phyloP scores from a whole-genome alignment of 2,888 invertebrate species.

The Aspidiotus destructor region DNA sequence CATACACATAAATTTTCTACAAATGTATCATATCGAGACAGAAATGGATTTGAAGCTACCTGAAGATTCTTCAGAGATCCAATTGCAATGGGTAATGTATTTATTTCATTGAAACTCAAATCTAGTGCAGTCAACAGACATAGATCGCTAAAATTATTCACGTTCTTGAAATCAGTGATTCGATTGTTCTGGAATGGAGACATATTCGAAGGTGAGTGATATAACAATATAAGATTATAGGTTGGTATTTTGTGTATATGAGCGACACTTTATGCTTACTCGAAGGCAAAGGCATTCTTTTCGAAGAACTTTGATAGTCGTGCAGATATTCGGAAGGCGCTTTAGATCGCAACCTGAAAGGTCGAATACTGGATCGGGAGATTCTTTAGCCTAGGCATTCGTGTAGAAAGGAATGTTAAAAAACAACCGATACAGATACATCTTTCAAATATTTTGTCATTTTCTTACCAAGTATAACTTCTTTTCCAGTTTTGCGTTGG shows the following conservation, averaged over 20 bases:
- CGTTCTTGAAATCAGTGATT: conserved; percentile 57
- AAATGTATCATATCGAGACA: background rate
- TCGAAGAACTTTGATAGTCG: conserved; percentile 69
- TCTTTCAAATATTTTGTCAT: background rate
- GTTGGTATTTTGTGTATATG: background rate
- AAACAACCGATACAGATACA: background rate
- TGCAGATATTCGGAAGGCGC: conserved; percentile 63
- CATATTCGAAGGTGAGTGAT: background rate
- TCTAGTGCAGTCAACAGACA: conserved; percentile 56
- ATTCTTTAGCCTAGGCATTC: conserved; percentile 55
- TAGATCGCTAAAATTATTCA: conserved; percentile 62
- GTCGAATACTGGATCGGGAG: conserved; percentile 71
- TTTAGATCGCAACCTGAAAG: conserved; percentile 66
- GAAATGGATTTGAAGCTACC: conserved; percentile 42
- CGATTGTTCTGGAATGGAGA: conserved; percentile 54
- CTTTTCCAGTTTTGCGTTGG: conserved; percentile 22
- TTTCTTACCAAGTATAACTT: conserved; percentile 21
- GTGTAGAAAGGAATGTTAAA: conserved; percentile 14
- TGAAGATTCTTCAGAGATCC: conserved; percentile 55
- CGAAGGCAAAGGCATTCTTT: conserved; percentile 55
- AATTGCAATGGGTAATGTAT: conserved; percentile 54
- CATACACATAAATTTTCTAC: too few species aligned
- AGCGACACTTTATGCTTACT: conserved; percentile 38
- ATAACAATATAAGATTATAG: background rate
- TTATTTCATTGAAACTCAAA: conserved; percentile 57